These are phyloP conservation scores for Carollia perspicillata DNA, from an alignment of 2,113 vertebrate species.

Conservation along the genomic window DNA sequence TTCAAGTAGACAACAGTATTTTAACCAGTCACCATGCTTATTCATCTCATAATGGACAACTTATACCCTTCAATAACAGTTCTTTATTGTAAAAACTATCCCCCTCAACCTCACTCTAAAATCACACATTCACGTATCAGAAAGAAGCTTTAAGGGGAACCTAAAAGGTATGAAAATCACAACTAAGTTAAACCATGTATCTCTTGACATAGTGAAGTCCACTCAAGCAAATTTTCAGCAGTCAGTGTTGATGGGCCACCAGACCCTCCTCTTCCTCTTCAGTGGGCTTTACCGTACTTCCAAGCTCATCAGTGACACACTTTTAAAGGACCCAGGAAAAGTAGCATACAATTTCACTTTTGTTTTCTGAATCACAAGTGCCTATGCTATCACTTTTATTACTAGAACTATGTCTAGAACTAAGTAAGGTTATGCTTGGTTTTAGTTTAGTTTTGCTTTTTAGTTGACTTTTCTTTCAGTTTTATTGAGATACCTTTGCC, in stretches of 20 bases:
- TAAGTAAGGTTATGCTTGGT: background rate
- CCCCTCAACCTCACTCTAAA: background rate
- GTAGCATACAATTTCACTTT: background rate
- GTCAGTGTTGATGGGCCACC: background rate
- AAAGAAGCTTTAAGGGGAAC: slow-evolving; percentile 39
- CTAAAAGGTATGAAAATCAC: background rate
- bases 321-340: background rate
- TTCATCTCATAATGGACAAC: background rate
- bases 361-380: background rate
- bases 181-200: background rate
- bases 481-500: background rate
- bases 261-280: slow-evolving; percentile 3
- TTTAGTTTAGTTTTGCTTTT: background rate
- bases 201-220: background rate
- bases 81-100: background rate
- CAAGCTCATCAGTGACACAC: background rate
- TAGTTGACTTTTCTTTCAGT: background rate
- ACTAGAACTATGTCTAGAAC: background rate
- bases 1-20: background rate
- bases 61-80: background rate
- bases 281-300: background rate
- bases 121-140: background rate
- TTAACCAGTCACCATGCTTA: background rate
- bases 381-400: background rate
- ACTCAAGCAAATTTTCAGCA: slow-evolving; percentile 4